Base-by-base conservation (phyloP, 2,113 vertebrate genomes). In the Mobula hypostoma region DNA sequence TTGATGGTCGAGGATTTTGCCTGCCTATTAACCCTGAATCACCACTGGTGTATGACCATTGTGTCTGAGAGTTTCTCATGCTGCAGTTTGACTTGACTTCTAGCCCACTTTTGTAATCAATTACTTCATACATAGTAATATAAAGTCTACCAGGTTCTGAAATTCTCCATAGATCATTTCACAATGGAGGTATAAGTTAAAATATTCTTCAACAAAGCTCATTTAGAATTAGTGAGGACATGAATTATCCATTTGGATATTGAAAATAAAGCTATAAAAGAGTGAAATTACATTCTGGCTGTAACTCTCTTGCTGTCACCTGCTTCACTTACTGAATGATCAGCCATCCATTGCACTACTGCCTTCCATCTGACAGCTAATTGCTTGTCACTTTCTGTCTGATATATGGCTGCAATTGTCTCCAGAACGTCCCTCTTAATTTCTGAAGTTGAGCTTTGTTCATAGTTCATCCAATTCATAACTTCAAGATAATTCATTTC, bases 391-490 rank as follows among this genome's bases (percentile, higher is more conserved):
- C 61, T 11, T 27, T 29, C 68, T 29, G 15, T 24, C 11, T 56
- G 68, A 93, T 74, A 29, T 32, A 68, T 32, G n/a, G 1, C 70
- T 74, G 70, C 91, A 56, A 74, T 74, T 93, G 70, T 68, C 63
- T n/a, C 14, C n/a, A 90, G 63, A n/a, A 90, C 7, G 3, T 66
- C 63, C 15, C n/a, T 66, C 61, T 68, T 32, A 68, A 68, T 90
- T 93, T 72, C 70, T 74, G 32, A 21, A 15, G n/a, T 74, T 74
- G 40, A 56, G 29, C 7, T 74, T 74, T 40, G 32, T 74, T 56
- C 91, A 93, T 74, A 93, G 19, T 74, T 56, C 91, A 74, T 93
- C 5, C 70, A 48, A 74, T 74, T 93, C 32, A 9, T 56, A 93
- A 9, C 9, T 48, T 12, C n/a, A 7, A 9, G 21, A 29, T 92